These are phyloP conservation scores for Drosophila borealis DNA, from an alignment of 2,888 invertebrate species.

Conservation along the genomic window DNA sequence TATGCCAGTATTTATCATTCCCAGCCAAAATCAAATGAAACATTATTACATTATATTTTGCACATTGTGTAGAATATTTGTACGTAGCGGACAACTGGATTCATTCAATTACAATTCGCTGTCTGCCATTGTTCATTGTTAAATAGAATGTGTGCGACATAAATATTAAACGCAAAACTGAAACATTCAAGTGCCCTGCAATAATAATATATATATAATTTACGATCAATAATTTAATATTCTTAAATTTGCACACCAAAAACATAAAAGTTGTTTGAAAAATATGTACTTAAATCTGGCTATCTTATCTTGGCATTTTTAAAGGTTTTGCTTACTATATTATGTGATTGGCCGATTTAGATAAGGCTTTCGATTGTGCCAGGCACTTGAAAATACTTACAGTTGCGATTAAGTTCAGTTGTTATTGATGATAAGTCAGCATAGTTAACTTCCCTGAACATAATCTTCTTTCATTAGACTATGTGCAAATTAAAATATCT, in stretches of 20 bases:
- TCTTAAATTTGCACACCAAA: conserved; percentile 46
- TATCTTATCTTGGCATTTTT: conserved; percentile 7
- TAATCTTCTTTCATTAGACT: neutral
- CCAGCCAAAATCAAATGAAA: conserved; percentile 61
- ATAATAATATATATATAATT: conserved; percentile 71
- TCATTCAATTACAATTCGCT: conserved; percentile 67
- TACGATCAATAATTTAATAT: conserved; percentile 62
- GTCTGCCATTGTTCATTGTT: conserved; percentile 59
- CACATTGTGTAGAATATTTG: conserved; percentile 55
- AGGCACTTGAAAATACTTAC: no score
- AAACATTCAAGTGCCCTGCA: conserved; percentile 32
- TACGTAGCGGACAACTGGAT: conserved; percentile 44
- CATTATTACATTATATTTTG: conserved; percentile 68
- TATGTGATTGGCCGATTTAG: neutral
- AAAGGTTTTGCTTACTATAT: neutral
- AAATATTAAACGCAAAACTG: conserved; percentile 47
- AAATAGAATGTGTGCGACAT: conserved; percentile 56
- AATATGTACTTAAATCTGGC: neutral
- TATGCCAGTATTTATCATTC: conserved; percentile 72
- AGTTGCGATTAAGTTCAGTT: neutral
- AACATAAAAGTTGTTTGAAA: conserved; percentile 35
- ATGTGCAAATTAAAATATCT: no score
- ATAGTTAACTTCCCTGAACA: neutral
- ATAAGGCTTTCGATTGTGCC: conserved; percentile 4
- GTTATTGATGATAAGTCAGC: neutral